Evolutionary conservation across 2,113 vertebrate species (phyloP), one percentile per base, ranked within the genome.

Genomic region (Gymnarchus niloticus): DNA sequence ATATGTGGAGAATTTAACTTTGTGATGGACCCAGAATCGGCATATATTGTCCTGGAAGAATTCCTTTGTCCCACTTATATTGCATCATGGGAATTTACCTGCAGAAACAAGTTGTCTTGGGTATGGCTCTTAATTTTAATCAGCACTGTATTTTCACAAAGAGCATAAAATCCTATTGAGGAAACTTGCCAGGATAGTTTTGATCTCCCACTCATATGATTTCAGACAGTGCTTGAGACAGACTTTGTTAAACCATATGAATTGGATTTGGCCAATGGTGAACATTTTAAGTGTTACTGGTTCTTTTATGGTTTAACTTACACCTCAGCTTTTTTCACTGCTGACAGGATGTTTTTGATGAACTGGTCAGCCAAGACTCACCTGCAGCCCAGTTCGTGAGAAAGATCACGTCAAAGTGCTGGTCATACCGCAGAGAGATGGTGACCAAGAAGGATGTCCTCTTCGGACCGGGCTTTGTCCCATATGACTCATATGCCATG

Each of bases 1-100:
- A 86, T 92, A 0, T 93, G 95, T 84, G 92, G 92, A 9, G 95
- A 96, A 88, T 96, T 95, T 85, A 96, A 96, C 91, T 95, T 95
- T 87, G 85, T 56, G 0, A 88, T 90, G 89, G 95, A 95, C 77
- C 92, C 94, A 3, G 95, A 95, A 83, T 94, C 95, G 0, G 94
- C 95, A 9, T 91, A 93, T 3, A 6, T 95, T 12, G 95, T 96
- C 17, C 91, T 95, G 3, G 93, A 96, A 56, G 93, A 94, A 17
- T 95, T 91, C 37, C 76, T 91, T 56, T 95, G 94, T 85, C 89
- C 92, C 0, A 94, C 92, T 0, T 89, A 91, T 83, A 56, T 95
- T 3, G 91, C 93, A 7, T 90, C 93, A 0, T 94, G 92, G 94
- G 95, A 96, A 37, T 95, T 92, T 73, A 85, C 88, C 0, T 92